Evolutionary conservation across 1,140 invertebrate genomes (phyloP), one percentile per base, ranked within the genome.

Genomic region (Oryctes rhinoceros): DNA sequence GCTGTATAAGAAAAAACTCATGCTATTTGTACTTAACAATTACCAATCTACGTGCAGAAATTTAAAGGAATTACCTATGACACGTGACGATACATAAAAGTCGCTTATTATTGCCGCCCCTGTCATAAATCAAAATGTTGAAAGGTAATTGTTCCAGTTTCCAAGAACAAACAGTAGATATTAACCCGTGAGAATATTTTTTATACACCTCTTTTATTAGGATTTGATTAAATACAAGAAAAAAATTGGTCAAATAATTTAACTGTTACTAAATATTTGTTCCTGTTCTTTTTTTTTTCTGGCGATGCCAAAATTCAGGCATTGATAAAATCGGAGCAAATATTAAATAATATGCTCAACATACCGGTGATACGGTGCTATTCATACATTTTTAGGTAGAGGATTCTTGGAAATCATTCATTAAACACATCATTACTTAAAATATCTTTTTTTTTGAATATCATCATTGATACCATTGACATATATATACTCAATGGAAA

Each of bases 261-360:
- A 53, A 53, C 11, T n/a, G n/a, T 10, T 48, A 10, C n/a, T 53
- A 53, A 53, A 53, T 53, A 53, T 53, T 53, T 53, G 49, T 53
- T 53, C 49, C 49, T 53, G 49, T 53, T 53, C n/a, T n/a, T 53
- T 53, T n/a, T 53, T 30, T 30, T 30, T 30, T 30, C 24, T n/a
- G 11, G 10, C 49, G 49, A n/a, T 53, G 49, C 49, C 49, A 53
- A 53, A 53, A 53, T 53, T 53, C 49, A 10, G 49, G n/a, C 49
- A 53, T 53, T 53, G 49, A 53, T 53, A 53, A 15, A 15, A 11
- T 53, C 11, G n/a, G n/a, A 53, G 49, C n/a, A 53, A 53, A 53
- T 53, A 53, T 53, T 53, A 53, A 53, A 53, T 53, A 4, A 53
- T 53, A 53, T 53, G 49, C n/a, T 53, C 49, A 53, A 53, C n/a